A percentile compares a stretch with the other conserved stretches of the same genome.
phyloP scores from a whole-genome alignment of 2,113 vertebrate genomes.

The Siniperca knerii region DNA sequence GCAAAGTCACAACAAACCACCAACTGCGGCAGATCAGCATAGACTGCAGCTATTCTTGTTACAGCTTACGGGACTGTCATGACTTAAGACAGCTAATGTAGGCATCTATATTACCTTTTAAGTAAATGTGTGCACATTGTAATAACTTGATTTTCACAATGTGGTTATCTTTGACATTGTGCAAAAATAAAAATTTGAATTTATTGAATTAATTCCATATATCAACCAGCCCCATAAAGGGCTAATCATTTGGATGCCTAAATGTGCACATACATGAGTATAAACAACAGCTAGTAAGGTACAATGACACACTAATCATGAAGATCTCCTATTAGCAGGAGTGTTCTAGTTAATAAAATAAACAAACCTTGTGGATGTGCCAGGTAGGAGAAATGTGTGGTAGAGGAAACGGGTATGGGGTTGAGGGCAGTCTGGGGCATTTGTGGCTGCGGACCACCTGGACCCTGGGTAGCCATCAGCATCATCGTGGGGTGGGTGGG shows the following conservation, averaged over 20 bases:
- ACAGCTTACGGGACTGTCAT: background rate
- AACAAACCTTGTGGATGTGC: slow-evolving; percentile 83
- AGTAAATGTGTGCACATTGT: background rate
- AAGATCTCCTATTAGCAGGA: background rate
- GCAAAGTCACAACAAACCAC: background rate
- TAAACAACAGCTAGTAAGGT: background rate
- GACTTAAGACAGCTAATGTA: background rate
- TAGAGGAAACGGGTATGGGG: slow-evolving; percentile 92
- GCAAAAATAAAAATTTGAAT: background rate
- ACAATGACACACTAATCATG: background rate
- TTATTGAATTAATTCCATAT: background rate
- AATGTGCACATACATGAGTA: background rate
- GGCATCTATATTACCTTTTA: too few species aligned
- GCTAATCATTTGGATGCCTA: background rate
- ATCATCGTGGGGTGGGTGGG: slow-evolving; percentile 96
- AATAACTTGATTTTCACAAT: background rate
- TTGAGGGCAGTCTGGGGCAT: slow-evolving; percentile 95
- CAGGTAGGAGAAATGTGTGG: slow-evolving; percentile 86
- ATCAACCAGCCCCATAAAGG: background rate
- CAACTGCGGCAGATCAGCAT: background rate
- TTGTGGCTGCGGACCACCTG: slow-evolving; percentile 93
- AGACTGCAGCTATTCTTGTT: background rate
- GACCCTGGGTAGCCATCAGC: slow-evolving; percentile 96
- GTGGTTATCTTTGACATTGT: background rate
- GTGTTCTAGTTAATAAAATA: background rate